Conservation (phyloP, 2,888 invertebrate species). For the Oscheius sp. region DNA sequence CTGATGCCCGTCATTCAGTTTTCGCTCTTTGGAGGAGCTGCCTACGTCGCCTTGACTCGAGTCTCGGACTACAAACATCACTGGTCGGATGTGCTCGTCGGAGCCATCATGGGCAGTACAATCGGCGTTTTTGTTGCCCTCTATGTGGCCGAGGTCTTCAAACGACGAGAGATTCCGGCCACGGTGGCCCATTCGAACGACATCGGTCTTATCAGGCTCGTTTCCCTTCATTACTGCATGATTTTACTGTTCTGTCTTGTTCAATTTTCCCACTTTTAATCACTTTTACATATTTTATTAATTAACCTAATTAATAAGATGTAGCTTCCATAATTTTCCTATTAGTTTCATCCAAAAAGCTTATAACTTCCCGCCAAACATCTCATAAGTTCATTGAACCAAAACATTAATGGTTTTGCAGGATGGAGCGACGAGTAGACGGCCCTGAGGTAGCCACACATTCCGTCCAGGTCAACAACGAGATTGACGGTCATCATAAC, state of each 20-base stretch:
- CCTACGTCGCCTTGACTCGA: conserved; percentile 52
- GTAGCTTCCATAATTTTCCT: too few relatives aligned
- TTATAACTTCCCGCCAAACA: background rate
- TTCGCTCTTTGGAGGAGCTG: conserved; percentile 79
- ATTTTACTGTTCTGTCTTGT: background rate
- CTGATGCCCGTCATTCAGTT: conserved; percentile 88
- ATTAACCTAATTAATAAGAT: too few relatives aligned
- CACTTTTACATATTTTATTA: background rate
- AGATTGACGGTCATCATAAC: conserved; percentile 36
- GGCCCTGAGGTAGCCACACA: conserved; percentile 38
- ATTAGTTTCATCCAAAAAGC: too few relatives aligned
- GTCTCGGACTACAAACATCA: conserved; percentile 84
- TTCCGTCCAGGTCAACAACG: conserved; percentile 41
- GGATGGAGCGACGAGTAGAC: conserved; percentile 46
- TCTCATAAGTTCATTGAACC: background rate
- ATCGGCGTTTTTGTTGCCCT: conserved; percentile 64
- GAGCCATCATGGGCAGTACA: conserved; percentile 77
- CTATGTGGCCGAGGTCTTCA: conserved; percentile 71
- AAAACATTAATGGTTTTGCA: conserved; percentile 21
- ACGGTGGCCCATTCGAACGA: conserved; percentile 43
- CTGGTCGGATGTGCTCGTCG: conserved; percentile 94
- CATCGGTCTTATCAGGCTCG: conserved; percentile 58
- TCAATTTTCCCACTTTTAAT: background rate
- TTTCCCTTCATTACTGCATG: conserved; percentile 3
- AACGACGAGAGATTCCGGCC: conserved; percentile 67